Base-by-base conservation (phyloP, 2,113 vertebrate genomes). In the Odontesthes bonariensis region DNA sequence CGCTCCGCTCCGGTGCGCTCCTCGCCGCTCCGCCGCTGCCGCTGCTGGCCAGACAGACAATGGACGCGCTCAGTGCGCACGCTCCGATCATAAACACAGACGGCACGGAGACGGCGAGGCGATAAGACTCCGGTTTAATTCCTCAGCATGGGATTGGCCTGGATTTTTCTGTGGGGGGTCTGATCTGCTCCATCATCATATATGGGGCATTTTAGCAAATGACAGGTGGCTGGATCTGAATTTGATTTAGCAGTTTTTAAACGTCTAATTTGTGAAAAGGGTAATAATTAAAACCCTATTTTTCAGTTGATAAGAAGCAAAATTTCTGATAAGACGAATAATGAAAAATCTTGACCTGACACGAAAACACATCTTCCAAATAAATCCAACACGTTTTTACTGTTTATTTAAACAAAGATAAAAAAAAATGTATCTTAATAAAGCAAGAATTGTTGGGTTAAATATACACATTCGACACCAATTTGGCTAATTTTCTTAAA, bases 1-100 rank as follows among this genome's bases (percentile, higher is more conserved):
- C 76, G 76, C 81, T 82, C 86, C 82, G 84, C 76, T 84, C 71
- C 74, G 47, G 67, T n/a, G 7, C 35, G 35, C 35, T 79, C 23
- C 84, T 59, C 77, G 71, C 40, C 75, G 72, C 69, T 61, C 72
- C 62, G 82, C 47, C 5, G 86, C 86, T 51, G 75, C 82, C 63
- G 74, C 85, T 80, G 46, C 89, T 69, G 79, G 62, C 58, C 80
- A 93, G 91, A 93, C 80, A 93, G 91, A 93, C 93, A 93, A 93
- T 93, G 80, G 92, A 90, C 76, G 75, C 62, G 73, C 84, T 67
- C 80, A 93, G 87, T 93, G 94, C 92, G 93, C 93, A 94, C 70
- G 66, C 92, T 92, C 91, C 74, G 89, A 89, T 88, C 80, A 82
- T 52, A 86, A 76, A 86, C 10, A 71, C 74, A 86, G 76, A 83